Percentiles rank a stretch among this genome's conserved stretches.
Conservation (phyloP, 2,113 vertebrate species). For the Aviceda subcristata region DNA sequence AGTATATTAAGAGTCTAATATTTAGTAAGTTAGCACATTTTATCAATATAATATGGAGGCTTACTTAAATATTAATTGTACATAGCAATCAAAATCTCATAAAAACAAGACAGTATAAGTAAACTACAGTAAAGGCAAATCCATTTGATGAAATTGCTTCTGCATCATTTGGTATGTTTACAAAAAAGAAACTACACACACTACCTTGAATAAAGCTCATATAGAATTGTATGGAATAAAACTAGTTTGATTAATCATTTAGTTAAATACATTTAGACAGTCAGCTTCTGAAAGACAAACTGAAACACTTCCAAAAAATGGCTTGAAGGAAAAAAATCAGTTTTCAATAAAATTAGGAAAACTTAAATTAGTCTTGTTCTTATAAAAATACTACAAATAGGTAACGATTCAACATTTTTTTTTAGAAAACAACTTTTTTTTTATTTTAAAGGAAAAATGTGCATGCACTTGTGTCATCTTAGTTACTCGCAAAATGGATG, state of each 20-base stretch:
- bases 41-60: not conserved
- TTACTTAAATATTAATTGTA: not conserved
- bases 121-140: not conserved
- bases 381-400: not conserved
- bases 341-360: not conserved
- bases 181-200: not conserved
- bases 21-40: not conserved
- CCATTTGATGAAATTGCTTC: not conserved
- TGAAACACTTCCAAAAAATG: not conserved
- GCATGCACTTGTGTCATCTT: not conserved
- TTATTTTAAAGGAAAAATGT: not conserved
- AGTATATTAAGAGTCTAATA: not conserved
- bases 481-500: not conserved
- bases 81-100: not conserved
- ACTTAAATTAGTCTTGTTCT: not conserved
- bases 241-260: not conserved
- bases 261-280: not conserved
- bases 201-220: not conserved
- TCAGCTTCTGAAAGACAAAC: not conserved
- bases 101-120: not conserved
- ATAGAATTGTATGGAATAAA: not conserved
- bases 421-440: not conserved
- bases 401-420: not conserved
- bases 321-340: not conserved
- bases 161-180: not conserved